Evolutionary conservation across 1,140 invertebrate species (phyloP).

Genomic region (Rhynchophorus ferrugineus): DNA sequence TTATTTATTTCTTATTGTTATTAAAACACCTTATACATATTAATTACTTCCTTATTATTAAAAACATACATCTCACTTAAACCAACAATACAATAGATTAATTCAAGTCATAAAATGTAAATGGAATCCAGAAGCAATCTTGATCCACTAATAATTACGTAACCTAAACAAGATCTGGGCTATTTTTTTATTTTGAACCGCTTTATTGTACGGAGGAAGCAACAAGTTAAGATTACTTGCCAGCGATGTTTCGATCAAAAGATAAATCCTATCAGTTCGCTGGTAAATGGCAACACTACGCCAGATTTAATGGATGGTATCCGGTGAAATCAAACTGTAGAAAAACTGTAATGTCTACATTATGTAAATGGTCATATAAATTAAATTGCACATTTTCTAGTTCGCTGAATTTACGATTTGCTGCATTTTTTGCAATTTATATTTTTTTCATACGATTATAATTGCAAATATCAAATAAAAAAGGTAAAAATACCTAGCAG

Average conservation of each 20-base stretch:
- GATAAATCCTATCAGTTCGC: constrained; percentile 12
- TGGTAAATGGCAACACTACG: constrained; percentile 17
- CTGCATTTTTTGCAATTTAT: no score
- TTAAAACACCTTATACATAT: no score
- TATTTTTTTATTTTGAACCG: background rate
- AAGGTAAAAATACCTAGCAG: no score
- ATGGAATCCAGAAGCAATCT: background rate
- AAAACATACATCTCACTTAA: no score
- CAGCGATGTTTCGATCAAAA: constrained; percentile 13
- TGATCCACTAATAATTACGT: background rate
- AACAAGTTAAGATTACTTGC: constrained; percentile 9
- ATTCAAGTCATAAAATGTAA: no score
- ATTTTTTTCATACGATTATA: no score
- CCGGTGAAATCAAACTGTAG: constrained; percentile 18
- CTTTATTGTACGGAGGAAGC: constrained; percentile 9
- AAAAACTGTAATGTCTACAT: constrained; percentile 19
- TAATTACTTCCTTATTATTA: no score
- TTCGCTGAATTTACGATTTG: background rate
- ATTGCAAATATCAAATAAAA: no score
- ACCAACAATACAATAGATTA: no score
- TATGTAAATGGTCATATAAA: constrained; percentile 10
- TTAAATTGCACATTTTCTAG: background rate
- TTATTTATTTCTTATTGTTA: no score
- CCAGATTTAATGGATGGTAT: constrained; percentile 16
- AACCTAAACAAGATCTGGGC: background rate